Conservation (phyloP, 1,140 invertebrate species). For the Lepidurus arcticus region DNA sequence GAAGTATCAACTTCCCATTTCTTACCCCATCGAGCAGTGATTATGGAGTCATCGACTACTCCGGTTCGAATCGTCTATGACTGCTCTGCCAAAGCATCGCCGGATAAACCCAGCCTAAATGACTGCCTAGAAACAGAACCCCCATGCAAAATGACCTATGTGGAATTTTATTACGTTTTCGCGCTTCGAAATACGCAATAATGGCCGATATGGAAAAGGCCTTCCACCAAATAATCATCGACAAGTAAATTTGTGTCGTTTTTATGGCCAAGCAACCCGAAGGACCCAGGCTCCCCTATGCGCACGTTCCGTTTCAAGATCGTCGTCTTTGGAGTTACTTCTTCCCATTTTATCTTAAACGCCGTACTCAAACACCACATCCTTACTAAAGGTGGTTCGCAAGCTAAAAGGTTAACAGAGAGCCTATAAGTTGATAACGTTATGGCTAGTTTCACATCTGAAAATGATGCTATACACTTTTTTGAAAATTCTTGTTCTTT, state of each 20-base stretch:
- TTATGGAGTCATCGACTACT: conserved; percentile 37
- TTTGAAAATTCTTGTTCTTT: not conserved
- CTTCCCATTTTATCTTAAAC: conserved; percentile 28
- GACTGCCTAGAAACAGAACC: conserved; percentile 28
- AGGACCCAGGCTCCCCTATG: not conserved
- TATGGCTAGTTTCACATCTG: not conserved
- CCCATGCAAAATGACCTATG: conserved; percentile 37
- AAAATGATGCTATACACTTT: not conserved
- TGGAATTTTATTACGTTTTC: conserved; percentile 37
- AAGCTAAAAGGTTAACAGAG: not conserved
- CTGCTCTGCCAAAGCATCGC: conserved; percentile 35
- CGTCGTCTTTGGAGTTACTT: conserved; percentile 22
- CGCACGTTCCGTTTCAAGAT: conserved; percentile 26
- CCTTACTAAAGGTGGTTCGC: not conserved
- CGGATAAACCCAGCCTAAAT: conserved; percentile 34
- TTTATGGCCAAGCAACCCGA: conserved; percentile 34
- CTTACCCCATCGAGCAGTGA: conserved; percentile 37
- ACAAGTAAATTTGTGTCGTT: conserved; percentile 36
- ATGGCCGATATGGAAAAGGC: conserved; percentile 45
- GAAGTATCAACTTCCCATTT: conserved; percentile 34
- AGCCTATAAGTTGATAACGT: conserved; percentile 28
- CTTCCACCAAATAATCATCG: conserved; percentile 39
- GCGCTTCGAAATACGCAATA: conserved; percentile 38
- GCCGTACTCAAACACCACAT: conserved; percentile 24
- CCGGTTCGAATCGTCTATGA: conserved; percentile 39